Conservation (phyloP, 2,888 invertebrate genomes). For the Microplitis deprimator region DNA sequence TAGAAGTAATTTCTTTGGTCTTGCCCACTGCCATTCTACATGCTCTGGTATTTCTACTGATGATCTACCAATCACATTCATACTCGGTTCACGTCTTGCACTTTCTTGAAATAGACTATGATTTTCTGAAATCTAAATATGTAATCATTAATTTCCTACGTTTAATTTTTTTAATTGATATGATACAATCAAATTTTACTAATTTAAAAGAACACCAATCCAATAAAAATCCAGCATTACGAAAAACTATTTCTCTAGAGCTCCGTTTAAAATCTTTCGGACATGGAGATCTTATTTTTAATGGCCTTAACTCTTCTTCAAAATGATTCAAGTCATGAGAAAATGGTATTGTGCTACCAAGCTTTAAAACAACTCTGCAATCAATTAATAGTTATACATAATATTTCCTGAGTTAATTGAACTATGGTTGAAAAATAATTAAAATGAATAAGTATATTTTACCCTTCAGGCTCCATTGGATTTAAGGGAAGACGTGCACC, state of each 20-base stretch:
- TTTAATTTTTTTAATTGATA: background rate
- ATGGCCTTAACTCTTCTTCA: conserved; percentile 86
- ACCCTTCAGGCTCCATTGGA: conserved; percentile 92
- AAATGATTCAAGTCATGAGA: conserved; percentile 80
- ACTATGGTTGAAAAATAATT: background rate
- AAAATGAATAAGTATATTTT: conserved; percentile 51
- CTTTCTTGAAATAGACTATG: conserved; percentile 60
- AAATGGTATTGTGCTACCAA: conserved; percentile 84
- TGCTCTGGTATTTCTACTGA: conserved; percentile 64
- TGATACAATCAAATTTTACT: conserved; percentile 72
- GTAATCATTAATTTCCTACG: conserved; percentile 7
- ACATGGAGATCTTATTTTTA: conserved; percentile 84
- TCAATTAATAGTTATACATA: conserved; percentile 42
- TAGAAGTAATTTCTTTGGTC: conserved; percentile 75
- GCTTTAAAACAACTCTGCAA: conserved; percentile 82
- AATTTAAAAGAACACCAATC: conserved; percentile 93
- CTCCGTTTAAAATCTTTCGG: conserved; percentile 88
- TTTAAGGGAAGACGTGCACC: conserved; percentile 87
- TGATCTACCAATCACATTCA: conserved; percentile 64
- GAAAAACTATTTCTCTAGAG: conserved; percentile 86
- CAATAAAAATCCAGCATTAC: conserved; percentile 83
- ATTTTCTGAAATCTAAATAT: conserved; percentile 62
- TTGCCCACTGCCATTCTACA: conserved; percentile 76
- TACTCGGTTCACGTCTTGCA: conserved; percentile 64
- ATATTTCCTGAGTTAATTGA: background rate